Evolutionary conservation across 2,888 invertebrate genomes (phyloP).

Genomic region (Drosophila kanekoi): DNA sequence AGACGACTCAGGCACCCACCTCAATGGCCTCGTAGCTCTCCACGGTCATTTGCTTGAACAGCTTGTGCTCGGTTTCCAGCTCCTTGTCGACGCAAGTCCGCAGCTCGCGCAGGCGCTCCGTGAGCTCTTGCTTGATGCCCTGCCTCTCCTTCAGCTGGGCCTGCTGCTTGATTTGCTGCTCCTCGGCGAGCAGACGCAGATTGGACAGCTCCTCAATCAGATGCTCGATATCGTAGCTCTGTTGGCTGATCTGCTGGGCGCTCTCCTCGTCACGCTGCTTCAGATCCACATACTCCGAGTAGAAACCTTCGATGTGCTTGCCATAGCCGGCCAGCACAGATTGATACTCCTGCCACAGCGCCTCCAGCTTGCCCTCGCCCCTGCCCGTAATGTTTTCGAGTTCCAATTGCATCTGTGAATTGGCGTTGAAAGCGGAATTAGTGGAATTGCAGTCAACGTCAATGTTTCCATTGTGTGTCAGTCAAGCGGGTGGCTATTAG

Average conservation of each 20-base stretch:
- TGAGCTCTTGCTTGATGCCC: constrained; percentile 86
- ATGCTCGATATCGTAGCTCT: constrained; percentile 83
- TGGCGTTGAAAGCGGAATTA: constrained; percentile 1
- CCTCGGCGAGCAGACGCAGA: constrained; percentile 86
- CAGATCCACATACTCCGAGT: constrained; percentile 85
- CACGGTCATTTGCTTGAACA: constrained; percentile 88
- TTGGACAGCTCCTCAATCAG: constrained; percentile 81
- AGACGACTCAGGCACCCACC: constrained; percentile 37
- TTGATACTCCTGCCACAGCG: constrained; percentile 85
- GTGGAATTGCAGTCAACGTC: constrained; percentile 6
- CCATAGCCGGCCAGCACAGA: constrained; percentile 84
- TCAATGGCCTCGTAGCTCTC: constrained; percentile 86
- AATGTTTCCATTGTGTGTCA: constrained; percentile 60
- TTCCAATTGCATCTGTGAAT: constrained; percentile 82
- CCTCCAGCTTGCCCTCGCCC: constrained; percentile 86
- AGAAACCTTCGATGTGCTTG: constrained; percentile 84
- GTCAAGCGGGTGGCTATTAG: constrained; percentile 33
- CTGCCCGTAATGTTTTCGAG: constrained; percentile 85
- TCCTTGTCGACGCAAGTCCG: constrained; percentile 87
- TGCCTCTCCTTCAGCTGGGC: constrained; percentile 86
- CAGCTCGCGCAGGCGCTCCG: constrained; percentile 86
- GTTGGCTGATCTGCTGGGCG: constrained; percentile 82
- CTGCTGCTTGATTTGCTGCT: constrained; percentile 85
- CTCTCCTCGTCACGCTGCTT: constrained; percentile 85
- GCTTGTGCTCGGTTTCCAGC: constrained; percentile 86